Base-by-base conservation (phyloP, 2,113 vertebrate species). In the Casuarius casuarius region DNA sequence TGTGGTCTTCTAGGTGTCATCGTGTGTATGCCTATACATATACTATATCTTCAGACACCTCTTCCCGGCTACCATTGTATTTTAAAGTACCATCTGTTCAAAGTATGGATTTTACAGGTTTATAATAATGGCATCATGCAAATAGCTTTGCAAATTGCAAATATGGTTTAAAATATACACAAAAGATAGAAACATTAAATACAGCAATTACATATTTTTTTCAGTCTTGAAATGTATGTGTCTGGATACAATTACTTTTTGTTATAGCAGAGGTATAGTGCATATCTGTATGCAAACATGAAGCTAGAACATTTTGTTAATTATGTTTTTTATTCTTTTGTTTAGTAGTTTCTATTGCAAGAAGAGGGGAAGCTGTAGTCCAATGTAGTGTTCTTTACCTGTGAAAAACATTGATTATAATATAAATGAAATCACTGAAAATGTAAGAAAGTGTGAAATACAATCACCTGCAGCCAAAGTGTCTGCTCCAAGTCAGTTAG, bases 41-140 rank as follows among this genome's bases (percentile, higher is more conserved):
- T 63, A 85, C 95, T 65, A 31, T 40, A 22, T 95, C 94, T 90
- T 95, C 94, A 95, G 94, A 97, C 65, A 96, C 79, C 48, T 97
- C 84, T 90, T 97, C 92, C 75, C 91, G 52, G 85, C 90, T 33
- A 94, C 67, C 87, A 93, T 89, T 87, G 54, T 78, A 71, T 89
- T 97, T 97, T 96, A 95, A 71, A 76, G 49, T 52, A 79, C 97
- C 96, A 97, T 98, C 97, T 98, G 97, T 94, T 98, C 90, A 94
- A 97, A 97, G 96, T 86, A 93, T 96, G 97, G 88, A 95, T 97
- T 98, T 97, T 92, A 95, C 95, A 96, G 89, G 56, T 95, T 96
- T 97, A 93, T 96, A 97, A 97, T 97, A 98, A 96, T 92, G 68
- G 33, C 74, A 96, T 97, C 92, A 97, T 91, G 68, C 91, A 96